Conservation (phyloP, 2,888 invertebrate genomes). For the Folsomia candida region DNA sequence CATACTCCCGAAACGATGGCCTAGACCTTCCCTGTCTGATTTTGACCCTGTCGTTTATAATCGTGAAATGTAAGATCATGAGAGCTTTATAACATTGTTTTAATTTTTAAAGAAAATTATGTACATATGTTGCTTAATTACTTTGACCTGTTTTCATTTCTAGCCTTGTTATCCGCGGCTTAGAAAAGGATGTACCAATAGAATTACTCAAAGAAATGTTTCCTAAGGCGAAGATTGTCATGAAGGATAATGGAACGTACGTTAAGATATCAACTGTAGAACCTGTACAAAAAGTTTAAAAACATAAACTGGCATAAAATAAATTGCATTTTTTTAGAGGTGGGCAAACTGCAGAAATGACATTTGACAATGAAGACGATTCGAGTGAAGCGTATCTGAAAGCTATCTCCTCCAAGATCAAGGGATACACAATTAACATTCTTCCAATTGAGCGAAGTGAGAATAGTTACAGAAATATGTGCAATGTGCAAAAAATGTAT, state of each 20-base stretch:
- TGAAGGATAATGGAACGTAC: not conserved
- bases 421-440: too few relatives aligned
- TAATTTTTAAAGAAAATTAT: too few relatives aligned
- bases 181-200: not conserved
- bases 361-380: not conserved
- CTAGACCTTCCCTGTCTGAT: not conserved
- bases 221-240: not conserved
- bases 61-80: too few relatives aligned
- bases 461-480: too few relatives aligned
- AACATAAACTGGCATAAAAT: too few relatives aligned
- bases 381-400: not conserved
- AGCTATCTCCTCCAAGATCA: not conserved
- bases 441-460: too few relatives aligned
- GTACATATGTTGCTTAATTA: too few relatives aligned
- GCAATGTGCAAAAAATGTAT: too few relatives aligned
- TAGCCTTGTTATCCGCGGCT: too few relatives aligned
- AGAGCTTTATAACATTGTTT: too few relatives aligned
- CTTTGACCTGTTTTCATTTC: too few relatives aligned
- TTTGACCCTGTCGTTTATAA: not conserved
- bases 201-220: not conserved
- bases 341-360: not conserved
- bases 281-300: too few relatives aligned
- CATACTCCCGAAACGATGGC: not conserved
- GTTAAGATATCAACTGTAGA: not conserved
- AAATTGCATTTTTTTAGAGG: not conserved